These are phyloP conservation scores for Burhinus bistriatus DNA, from an alignment of 2,113 vertebrate genomes.

Conservation along the genomic window DNA sequence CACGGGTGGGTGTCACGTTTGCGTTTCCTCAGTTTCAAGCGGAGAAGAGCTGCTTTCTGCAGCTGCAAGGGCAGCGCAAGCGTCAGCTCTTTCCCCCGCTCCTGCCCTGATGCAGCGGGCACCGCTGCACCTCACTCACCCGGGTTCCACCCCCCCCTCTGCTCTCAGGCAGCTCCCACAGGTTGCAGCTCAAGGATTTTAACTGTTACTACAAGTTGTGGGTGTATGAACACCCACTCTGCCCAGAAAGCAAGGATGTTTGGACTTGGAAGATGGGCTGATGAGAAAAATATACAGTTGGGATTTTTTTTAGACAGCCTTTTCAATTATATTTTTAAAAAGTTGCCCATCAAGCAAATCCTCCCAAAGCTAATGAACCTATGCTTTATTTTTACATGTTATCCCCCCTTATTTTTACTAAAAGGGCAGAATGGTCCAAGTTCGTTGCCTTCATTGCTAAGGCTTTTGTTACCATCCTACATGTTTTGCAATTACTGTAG, in stretches of 20 bases:
- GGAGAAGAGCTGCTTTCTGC: neutral
- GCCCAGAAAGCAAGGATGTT: too few species aligned
- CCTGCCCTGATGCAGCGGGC: accelerated
- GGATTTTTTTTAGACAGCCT: neutral
- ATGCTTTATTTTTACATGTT: neutral
- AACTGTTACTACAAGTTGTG: neutral
- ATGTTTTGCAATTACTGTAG: neutral
- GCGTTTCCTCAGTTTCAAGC: neutral
- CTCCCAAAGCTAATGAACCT: neutral
- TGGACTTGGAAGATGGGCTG: neutral
- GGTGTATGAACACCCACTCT: neutral
- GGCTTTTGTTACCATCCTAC: neutral
- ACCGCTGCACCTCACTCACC: neutral
- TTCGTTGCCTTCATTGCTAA: neutral
- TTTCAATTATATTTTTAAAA: neutral
- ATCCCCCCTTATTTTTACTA: neutral
- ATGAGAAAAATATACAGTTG: neutral
- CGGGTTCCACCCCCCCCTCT: too few species aligned
- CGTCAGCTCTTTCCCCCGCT: accelerated
- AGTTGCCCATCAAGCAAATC: neutral
- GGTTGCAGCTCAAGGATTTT: neutral
- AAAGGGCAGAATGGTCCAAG: neutral
- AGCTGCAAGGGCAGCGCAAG: neutral
- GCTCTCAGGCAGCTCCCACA: neutral
- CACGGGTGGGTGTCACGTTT: accelerated